phyloP scores from a whole-genome alignment of 2,113 vertebrate genomes.

The Elephas maximus region DNA sequence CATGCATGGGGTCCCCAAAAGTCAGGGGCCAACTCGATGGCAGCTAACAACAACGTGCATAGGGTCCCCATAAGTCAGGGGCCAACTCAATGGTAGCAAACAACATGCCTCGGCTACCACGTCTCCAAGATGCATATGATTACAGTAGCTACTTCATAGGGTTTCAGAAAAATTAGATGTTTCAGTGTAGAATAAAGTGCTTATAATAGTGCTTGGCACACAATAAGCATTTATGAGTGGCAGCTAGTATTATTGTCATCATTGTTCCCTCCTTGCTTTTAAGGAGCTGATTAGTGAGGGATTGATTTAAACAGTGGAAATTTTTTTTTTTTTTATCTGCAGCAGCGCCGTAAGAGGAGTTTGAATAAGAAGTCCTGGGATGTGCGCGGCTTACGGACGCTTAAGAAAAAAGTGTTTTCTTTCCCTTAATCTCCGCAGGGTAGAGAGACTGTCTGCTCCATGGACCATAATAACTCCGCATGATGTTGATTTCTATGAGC shows the following conservation, averaged over 20 bases:
- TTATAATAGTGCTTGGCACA: not conserved
- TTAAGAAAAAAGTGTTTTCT: not conserved
- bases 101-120: not conserved
- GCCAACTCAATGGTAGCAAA: not conserved
- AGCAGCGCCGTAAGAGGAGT: not conserved
- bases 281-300: not conserved
- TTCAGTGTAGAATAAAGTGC: not conserved
- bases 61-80: too few species aligned
- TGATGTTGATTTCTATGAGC: conserved; percentile 18
- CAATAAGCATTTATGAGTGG: not conserved
- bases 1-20: too few species aligned
- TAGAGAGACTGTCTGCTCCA: not conserved
- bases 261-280: not conserved
- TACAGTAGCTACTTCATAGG: not conserved
- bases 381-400: not conserved
- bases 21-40: not conserved
- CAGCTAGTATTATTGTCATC: not conserved
- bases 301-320: not conserved
- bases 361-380: not conserved
- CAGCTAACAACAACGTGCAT: not conserved
- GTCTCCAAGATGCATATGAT: not conserved
- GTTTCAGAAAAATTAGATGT: conserved; percentile 7
- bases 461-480: not conserved
- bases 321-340: not conserved
- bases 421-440: conserved; percentile 32